Evolutionary conservation across 2,797 vertebrate genomes (phyloP), one percentile per base, ranked within the genome.

Genomic region (Stomatorhinus walkeri): DNA sequence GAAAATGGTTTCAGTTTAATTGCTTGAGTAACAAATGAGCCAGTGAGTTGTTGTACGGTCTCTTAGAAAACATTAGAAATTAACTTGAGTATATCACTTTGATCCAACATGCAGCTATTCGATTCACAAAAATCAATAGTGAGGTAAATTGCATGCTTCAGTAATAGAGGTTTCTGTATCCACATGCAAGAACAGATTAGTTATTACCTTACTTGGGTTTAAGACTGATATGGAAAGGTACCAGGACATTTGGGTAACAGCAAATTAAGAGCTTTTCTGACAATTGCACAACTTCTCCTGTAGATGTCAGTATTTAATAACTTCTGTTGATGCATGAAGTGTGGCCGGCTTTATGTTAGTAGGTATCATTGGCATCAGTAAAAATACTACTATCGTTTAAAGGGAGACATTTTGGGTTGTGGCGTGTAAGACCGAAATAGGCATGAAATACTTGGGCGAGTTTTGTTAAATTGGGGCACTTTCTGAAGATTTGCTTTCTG

Each of bases 271-370:
- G 28, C 24, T 40, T 79, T 79, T 43, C 32, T 24, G 32, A n/a
- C 2, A 86, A 43, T n/a, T 76, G 10, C 49, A 24, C 49, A 48
- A 22, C 14, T 28, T 84, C 54, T 32, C 93, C 94, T 93, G 90
- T 87, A 94, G 94, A 93, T 92, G 94, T 92, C 94, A 94, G 92
- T 92, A 92, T 92, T 61, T 89, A 89, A 92, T 91, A 87, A 89
- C 46, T 19, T 90, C 22, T 87, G 10, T 43, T 79, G 36, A 36
- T 2, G 16, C 72, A 1, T 79, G 36, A 79, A 43, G 43, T 5
- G 5, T n/a, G 40, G 19, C 32, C 0, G 24, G 36, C 36, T n/a
- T 19, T n/a, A 5, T 40, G 40, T n/a, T 43, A 79, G 16, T 43
- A 19, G 36, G 72, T 43, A 43, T 43, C 72, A 79, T 2, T 79